phyloP scores from a whole-genome alignment of 1,140 invertebrate species.

The Macrocentrus cingulum region DNA sequence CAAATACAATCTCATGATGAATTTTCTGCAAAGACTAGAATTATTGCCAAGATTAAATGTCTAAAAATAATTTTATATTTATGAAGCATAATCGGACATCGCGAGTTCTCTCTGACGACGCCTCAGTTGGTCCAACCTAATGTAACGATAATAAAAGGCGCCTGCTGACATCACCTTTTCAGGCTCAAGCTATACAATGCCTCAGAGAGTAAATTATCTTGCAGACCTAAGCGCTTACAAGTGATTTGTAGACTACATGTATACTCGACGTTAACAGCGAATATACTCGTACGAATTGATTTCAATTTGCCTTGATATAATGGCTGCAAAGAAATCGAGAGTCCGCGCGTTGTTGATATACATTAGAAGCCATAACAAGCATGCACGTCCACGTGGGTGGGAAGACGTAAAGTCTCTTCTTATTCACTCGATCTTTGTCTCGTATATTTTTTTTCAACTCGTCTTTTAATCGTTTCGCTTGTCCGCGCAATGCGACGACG shows the following conservation, averaged over 20 bases:
- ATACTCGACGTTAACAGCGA: slow-evolving; percentile 4
- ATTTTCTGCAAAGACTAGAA: too few relatives aligned
- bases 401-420: slow-evolving; percentile 21
- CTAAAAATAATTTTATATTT: too few relatives aligned
- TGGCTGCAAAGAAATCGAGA: slow-evolving; percentile 6
- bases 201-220: slow-evolving; percentile 4
- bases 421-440: slow-evolving; percentile 11
- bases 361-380: slow-evolving; percentile 26
- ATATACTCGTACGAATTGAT: slow-evolving; percentile 25
- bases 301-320: slow-evolving; percentile 28
- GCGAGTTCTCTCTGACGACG: too few relatives aligned
- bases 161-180: not conserved
- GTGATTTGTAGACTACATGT: slow-evolving; percentile 5
- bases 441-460: slow-evolving; percentile 14
- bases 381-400: slow-evolving; percentile 27
- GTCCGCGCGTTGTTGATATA: slow-evolving; percentile 8
- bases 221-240: not conserved
- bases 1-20: too few relatives aligned
- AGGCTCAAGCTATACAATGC: too few relatives aligned
- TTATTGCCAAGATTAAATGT: too few relatives aligned
- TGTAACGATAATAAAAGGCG: slow-evolving; percentile 7
- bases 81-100: too few relatives aligned
- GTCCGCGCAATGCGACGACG: not conserved
- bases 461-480: not conserved
- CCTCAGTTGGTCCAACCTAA: slow-evolving; percentile 1